These are phyloP conservation scores for Chesias legatella DNA, from an alignment of 2,888 invertebrate genomes.

Conservation along the genomic window DNA sequence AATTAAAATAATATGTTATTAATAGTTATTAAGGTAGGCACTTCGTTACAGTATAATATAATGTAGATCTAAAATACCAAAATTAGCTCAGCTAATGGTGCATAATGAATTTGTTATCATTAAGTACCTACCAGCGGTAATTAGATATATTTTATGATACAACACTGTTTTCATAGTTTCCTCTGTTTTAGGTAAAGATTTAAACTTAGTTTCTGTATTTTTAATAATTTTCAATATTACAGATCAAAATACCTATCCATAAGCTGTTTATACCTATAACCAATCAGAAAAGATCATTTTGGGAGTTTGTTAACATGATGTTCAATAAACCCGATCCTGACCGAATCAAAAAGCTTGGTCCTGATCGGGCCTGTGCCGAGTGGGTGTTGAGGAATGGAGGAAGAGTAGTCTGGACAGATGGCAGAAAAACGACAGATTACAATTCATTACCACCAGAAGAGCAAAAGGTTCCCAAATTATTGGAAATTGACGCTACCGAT, in stretches of 20 bases:
- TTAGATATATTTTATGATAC: too few species aligned
- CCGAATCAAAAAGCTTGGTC: conserved; percentile 86
- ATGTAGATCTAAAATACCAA: too few species aligned
- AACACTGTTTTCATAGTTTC: too few species aligned
- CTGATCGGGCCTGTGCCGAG: conserved; percentile 95
- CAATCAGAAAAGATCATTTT: conserved; percentile 57
- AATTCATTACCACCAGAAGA: conserved; percentile 84
- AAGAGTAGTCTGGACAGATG: conserved; percentile 85
- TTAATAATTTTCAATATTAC: background rate
- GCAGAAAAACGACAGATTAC: conserved; percentile 83
- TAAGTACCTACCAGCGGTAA: too few species aligned
- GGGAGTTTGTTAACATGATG: conserved; percentile 81
- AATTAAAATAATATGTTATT: too few species aligned
- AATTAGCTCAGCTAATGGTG: too few species aligned
- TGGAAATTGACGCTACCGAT: conserved; percentile 89
- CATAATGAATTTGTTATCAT: too few species aligned
- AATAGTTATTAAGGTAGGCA: too few species aligned
- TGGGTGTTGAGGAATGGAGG: conserved; percentile 97
- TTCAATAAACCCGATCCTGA: conserved; percentile 85
- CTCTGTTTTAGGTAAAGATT: too few species aligned
- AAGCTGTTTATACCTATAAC: conserved; percentile 30
- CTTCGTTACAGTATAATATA: too few species aligned
- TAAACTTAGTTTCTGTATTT: too few species aligned
- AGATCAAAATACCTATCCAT: conserved; percentile 10
- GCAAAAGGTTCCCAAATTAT: conserved; percentile 64